Conservation (phyloP, 2,113 vertebrate genomes). For the Neotragus pygmaeus region DNA sequence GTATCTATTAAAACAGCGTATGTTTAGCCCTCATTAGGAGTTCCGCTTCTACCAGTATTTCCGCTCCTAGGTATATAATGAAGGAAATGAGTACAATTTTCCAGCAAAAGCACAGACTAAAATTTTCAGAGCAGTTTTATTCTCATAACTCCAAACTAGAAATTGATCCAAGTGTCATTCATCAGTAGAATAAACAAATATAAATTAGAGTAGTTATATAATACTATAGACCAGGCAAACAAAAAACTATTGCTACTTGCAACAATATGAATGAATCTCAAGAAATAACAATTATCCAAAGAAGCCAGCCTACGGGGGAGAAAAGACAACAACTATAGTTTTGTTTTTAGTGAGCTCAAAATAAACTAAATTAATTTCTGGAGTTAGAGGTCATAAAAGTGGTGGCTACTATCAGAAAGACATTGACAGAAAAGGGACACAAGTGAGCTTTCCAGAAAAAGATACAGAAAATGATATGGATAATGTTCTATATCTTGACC, state of each 20-base stretch:
- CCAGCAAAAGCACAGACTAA: background rate
- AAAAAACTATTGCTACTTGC: background rate
- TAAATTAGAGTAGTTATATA: background rate
- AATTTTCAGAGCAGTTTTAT: background rate
- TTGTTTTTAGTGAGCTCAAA: background rate
- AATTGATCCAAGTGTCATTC: background rate
- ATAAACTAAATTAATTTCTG: background rate
- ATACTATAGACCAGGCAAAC: background rate
- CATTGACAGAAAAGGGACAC: background rate
- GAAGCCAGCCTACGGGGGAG: background rate
- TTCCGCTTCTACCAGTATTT: background rate
- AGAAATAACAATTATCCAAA: background rate
- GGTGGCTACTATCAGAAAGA: background rate
- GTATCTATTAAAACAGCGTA: background rate
- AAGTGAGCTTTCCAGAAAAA: background rate
- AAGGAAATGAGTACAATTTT: background rate
- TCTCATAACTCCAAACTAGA: background rate
- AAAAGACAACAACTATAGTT: background rate
- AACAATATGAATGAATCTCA: background rate
- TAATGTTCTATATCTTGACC: background rate
- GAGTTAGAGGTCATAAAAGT: background rate
- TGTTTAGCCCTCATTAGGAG: background rate
- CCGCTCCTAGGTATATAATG: background rate
- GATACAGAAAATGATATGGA: background rate
- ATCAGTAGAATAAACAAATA: background rate